phyloP scores from a whole-genome alignment of 2,888 invertebrate genomes.

The Pollenia angustigena region DNA sequence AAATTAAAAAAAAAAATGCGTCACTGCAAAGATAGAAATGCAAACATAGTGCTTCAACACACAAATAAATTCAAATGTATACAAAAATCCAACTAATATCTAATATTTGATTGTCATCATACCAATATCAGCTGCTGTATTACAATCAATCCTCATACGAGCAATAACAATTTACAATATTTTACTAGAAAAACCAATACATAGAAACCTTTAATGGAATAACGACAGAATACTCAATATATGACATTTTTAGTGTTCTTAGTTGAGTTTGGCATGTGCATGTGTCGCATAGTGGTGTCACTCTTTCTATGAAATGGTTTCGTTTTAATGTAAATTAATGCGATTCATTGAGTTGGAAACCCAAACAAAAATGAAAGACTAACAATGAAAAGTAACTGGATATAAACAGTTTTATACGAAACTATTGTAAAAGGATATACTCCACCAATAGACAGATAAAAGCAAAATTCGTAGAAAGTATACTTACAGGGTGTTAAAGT shows the following conservation, averaged over 20 bases:
- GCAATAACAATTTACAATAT: neutral
- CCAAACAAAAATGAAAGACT: constrained; percentile 21
- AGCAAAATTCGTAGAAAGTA: no score
- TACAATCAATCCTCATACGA: neutral
- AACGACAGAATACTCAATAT: neutral
- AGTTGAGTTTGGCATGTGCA: neutral
- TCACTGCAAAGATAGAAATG: no score
- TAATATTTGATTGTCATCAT: no score
- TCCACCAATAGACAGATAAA: no score
- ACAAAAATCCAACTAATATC: no score
- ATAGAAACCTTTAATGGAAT: neutral
- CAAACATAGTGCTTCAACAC: no score
- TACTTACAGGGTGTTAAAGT: no score
- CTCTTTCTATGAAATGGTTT: neutral
- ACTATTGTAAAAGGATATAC: no score
- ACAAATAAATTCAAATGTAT: no score
- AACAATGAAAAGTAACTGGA: constrained; percentile 21
- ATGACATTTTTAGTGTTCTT: neutral
- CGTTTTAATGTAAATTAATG: constrained; percentile 23
- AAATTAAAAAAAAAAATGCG: no score
- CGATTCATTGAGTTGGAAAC: constrained; percentile 35
- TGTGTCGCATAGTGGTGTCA: neutral
- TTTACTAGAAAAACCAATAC: neutral
- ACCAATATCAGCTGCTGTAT: no score
- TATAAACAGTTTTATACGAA: no score